Evolutionary conservation across 2,113 vertebrate genomes (phyloP), one percentile per base, ranked within the genome.

Genomic region (Cairina moschata): DNA sequence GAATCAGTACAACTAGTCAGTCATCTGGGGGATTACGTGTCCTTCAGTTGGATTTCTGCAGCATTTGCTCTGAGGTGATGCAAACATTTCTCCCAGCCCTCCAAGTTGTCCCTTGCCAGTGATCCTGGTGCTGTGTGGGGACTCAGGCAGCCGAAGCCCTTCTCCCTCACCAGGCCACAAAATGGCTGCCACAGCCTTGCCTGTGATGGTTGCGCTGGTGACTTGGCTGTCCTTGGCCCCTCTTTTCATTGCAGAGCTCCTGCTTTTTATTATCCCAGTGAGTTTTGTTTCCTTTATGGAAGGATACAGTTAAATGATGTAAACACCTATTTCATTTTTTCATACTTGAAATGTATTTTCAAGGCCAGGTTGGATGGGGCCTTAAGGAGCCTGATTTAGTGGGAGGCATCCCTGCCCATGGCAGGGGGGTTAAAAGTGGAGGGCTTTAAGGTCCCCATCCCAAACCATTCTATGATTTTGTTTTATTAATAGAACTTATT

Each of bases 41-140:
- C 40, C 26, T 69, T 14, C 55, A 72, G 26, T 52, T 68, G 60
- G 75, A 83, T 80, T 90, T 42, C 79, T 72, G 32, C 55, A 78
- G 72, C 38, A 28, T 5, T 82, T 82, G 74, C 25, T 80, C 36
- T 9, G 28, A 59, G 25, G 18, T 9, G 76, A 88, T 23, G 25
- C 10, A 22, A 38, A 26, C 11, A 55, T 42, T 36, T 81, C 23
- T 38, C 40, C 22, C 26, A 28, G 48, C 26, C n/a, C 6, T 1
- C 56, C 23, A 2, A 0, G 0, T 16, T 62, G 2, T 7, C 31
- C 40, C 22, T 31, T 0, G 0, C 21, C 44, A 52, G 21, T 34
- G 31, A 10, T 42, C 6, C 17, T 11, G 63, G 32, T 5, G 20
- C 38, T 11, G 50, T 3, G 0, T 3, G 17, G 14, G 46, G 18